A percentile compares a stretch with the other conserved stretches of the same genome.
phyloP scores from a whole-genome alignment of 2,113 vertebrate species.

The Albula goreensis region DNA sequence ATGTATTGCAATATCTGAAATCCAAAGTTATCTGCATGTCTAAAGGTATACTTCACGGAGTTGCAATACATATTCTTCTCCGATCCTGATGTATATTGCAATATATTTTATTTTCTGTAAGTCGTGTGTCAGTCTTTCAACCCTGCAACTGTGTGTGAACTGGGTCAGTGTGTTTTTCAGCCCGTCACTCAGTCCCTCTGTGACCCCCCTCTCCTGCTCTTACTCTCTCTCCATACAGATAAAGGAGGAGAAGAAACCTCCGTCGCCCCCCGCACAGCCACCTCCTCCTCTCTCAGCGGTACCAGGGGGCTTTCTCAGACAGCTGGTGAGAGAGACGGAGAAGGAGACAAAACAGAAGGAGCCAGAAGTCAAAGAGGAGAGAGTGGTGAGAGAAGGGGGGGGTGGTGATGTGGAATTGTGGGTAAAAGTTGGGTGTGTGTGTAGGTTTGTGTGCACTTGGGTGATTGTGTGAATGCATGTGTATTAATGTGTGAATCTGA shows the following conservation, averaged over 20 bases:
- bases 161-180: background rate
- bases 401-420: background rate
- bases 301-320: constrained; percentile 91
- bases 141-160: background rate
- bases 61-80: too few relatives aligned
- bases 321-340: constrained; percentile 89
- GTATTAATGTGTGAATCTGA: background rate
- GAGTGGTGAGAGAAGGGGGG: constrained; percentile 43
- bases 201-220: too few relatives aligned
- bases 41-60: too few relatives aligned
- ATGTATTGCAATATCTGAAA: too few relatives aligned
- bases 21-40: too few relatives aligned
- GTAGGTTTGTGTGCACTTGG: background rate
- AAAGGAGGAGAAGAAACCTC: constrained; percentile 84
- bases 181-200: background rate
- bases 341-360: constrained; percentile 80
- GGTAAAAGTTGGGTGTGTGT: background rate
- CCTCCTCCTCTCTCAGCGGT: constrained; percentile 78
- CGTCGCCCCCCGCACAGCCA: constrained; percentile 54
- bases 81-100: too few relatives aligned
- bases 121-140: background rate
- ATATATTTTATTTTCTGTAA: too few relatives aligned
- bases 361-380: constrained; percentile 68
- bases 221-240: constrained; percentile 71
- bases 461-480: too few relatives aligned